Evolutionary conservation across 2,797 vertebrate species (phyloP), one percentile per base, ranked within the genome.

Genomic region (Cacajao melanocephalus): DNA sequence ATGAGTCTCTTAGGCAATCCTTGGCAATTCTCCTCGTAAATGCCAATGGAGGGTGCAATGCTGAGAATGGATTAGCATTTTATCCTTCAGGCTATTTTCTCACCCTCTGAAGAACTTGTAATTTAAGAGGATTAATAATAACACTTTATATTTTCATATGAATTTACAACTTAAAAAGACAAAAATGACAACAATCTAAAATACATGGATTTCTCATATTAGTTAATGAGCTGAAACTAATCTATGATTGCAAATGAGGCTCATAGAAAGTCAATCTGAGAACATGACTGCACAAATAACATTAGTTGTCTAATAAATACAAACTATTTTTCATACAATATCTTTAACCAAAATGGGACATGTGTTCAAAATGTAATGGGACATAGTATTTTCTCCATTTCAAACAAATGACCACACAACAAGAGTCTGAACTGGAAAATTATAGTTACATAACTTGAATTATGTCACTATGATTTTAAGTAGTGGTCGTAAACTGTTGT

Each of bases 121-220:
- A 92, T 76, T 97, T 94, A 92, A 97, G 73, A 90, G 52, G 67
- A 93, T 90, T 93, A 94, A 75, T 91, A 94, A 75, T 86, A 95
- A 86, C 39, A 50, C 93, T 92, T 96, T 2, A 86, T 57, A 72
- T 64, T 97, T 96, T 96, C 67, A 90, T 89, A 64, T 19, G 44
- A 64, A 82, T 94, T 96, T 82, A 93, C 55, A 90, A 84, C 96
- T 95, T 96, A 95, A 96, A 97, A 95, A 86, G 76, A 96, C 93
- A 97, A 94, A 95, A 92, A 52, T 86, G 72, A 82, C 91, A 86
- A 64, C 50, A 83, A 85, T 96, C 93, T 82, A 88, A 93, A 96
- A 87, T 75, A 30, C 50, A 79, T 14, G 36, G 36, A 50, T 81
- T 91, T 96, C 72, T 93, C 76, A 52, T 88, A 79, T 95, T 85